Conservation (phyloP, 2,797 vertebrate species). For the Tenualosa thibaudeaui region DNA sequence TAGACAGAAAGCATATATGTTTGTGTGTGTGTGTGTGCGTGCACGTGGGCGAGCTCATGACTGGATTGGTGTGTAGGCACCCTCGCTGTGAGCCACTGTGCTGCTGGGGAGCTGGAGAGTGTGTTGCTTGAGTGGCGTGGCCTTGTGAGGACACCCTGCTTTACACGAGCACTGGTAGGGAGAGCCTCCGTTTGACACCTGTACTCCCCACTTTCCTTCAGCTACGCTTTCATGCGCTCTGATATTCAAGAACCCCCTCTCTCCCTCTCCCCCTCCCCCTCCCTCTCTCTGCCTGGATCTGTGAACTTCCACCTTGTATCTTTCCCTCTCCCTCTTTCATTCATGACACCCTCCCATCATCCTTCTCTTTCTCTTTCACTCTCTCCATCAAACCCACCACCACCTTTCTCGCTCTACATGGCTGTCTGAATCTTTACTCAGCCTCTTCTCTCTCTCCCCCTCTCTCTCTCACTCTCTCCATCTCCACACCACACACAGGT, state of each 20-base stretch:
- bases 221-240: constrained; percentile 31
- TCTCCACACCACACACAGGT: constrained; percentile 54
- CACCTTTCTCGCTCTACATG: background rate
- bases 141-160: constrained; percentile 32
- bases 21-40: no score
- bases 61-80: background rate
- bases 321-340: constrained; percentile 45
- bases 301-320: constrained; percentile 26
- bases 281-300: no score
- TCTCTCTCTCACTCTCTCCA: background rate
- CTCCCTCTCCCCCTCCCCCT: constrained; percentile 27
- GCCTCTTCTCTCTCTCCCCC: no score
- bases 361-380: background rate
- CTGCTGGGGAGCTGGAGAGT: background rate
- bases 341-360: background rate
- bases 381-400: background rate
- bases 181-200: constrained; percentile 33
- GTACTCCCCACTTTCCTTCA: constrained; percentile 21
- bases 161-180: constrained; percentile 31
- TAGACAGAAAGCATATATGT: no score
- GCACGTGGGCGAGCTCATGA: no score
- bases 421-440: no score
- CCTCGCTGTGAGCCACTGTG: background rate
- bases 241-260: constrained; percentile 20
- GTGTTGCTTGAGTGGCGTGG: constrained; percentile 7